Percentiles rank a stretch among this genome's conserved stretches.
These are phyloP conservation scores for Lichenostomus cassidix DNA, from an alignment of 2,113 vertebrate species.

Conservation along the genomic window DNA sequence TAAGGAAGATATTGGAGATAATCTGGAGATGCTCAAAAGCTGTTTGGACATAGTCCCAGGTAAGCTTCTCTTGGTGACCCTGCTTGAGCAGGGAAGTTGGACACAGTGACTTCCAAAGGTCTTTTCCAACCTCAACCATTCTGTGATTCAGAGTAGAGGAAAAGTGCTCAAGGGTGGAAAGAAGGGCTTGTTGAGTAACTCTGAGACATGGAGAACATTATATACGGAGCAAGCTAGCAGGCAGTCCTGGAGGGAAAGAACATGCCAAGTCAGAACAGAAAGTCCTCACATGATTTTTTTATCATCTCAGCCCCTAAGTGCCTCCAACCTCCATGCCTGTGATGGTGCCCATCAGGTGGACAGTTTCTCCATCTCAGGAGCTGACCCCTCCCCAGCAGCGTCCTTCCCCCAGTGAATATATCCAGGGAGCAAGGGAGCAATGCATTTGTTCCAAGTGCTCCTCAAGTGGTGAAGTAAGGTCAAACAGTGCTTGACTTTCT, in stretches of 20 bases:
- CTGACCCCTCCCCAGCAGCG: neutral
- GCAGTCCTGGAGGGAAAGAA: neutral
- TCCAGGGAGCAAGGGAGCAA: neutral
- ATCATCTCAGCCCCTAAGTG: neutral
- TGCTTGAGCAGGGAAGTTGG: neutral
- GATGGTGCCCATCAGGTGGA: neutral
- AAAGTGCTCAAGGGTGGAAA: neutral
- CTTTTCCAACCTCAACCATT: neutral
- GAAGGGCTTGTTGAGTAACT: neutral
- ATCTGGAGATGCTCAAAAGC: neutral
- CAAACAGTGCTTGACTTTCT: slow-evolving; percentile 19
- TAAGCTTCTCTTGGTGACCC: neutral
- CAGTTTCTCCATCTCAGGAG: neutral
- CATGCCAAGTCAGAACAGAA: neutral
- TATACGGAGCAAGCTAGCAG: neutral
- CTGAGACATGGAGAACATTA: neutral
- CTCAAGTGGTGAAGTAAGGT: neutral
- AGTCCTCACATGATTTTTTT: fast-evolving
- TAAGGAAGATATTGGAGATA: neutral
- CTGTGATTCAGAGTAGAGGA: neutral
- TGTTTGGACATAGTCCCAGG: neutral
- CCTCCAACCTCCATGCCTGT: neutral
- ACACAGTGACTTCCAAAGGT: neutral
- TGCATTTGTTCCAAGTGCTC: neutral
- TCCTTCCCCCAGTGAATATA: neutral